phyloP scores from a whole-genome alignment of 2,113 vertebrate species.

The Sceloporus undulatus region DNA sequence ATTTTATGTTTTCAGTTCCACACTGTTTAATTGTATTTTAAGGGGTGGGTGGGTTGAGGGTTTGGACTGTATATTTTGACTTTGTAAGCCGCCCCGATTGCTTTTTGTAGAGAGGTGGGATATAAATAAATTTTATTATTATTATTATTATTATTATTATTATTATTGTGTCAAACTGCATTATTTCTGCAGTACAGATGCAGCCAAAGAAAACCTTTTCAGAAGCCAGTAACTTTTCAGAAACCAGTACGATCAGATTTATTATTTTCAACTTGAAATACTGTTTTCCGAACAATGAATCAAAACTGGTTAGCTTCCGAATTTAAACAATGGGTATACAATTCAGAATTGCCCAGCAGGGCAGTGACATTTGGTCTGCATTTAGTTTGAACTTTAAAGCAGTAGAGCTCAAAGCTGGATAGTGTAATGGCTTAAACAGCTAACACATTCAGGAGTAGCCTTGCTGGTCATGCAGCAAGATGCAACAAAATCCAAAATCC shows the following conservation, averaged over 20 bases:
- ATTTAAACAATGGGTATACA: constrained; percentile 6
- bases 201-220: not conserved
- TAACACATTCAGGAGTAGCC: no score
- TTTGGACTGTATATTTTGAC: no score
- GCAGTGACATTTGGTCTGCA: not conserved
- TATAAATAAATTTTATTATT: no score
- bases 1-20: no score
- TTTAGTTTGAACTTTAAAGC: not conserved
- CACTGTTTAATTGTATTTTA: no score
- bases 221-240: not conserved
- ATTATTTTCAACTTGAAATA: not conserved
- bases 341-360: not conserved
- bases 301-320: not conserved
- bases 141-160: no score
- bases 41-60: no score
- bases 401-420: not conserved
- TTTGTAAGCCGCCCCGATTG: no score
- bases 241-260: not conserved
- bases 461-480: no score
- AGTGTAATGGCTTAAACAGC: not conserved
- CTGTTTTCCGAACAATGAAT: not conserved
- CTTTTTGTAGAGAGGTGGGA: no score
- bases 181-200: not conserved
- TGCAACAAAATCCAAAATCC: no score
- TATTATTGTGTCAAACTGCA: no score